Evolutionary conservation across 2,113 vertebrate genomes (phyloP), one percentile per base, ranked within the genome.

Genomic region (human (Homo sapiens)): DNA sequence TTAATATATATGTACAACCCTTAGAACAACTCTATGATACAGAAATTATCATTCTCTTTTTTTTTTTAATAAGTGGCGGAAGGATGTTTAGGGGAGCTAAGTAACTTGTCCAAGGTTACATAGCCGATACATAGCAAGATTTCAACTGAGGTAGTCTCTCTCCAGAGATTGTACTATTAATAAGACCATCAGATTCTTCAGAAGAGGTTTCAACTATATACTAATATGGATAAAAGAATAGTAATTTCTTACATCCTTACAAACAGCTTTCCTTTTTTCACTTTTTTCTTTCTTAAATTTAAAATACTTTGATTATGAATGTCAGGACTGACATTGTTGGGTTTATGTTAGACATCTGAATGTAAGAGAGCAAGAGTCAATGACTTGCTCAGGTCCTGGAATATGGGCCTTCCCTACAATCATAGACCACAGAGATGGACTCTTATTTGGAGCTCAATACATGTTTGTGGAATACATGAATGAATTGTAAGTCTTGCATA

Each of bases 401-500:
- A 52, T 16, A 17, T 5, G 4, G n/a, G 1, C 22, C 6, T 59
- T 30, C 20, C 18, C 68, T 76, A 1, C 23, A 85, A 5, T 16
- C 22, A 40, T 1, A 75, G 76, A 75, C 35, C 35, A 52, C 32
- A 61, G 70, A 82, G 45, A 73, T 25, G 22, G 80, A 35, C 16
- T 94, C 30, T 59, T 73, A 68, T 27, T 94, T 50, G 52, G 22
- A 93, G 14, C n/a, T 66, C 55, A 64, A 2, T 76, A 20, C 8
- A 12, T 70, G n/a, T 17, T 94, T 96, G 38, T 89, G n/a, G 38
- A 92, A 73, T 66, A 59, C 30, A 57, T 32, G 61, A 82, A 80
- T 82, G 35, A 94, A 93, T 95, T 66, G 80, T 83, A 79, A 89
- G 52, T 40, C 68, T 80, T 38, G 70, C 43, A 88, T 80, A 30